These are phyloP conservation scores for Nebria salina DNA, from an alignment of 2,888 invertebrate genomes.

Conservation along the genomic window DNA sequence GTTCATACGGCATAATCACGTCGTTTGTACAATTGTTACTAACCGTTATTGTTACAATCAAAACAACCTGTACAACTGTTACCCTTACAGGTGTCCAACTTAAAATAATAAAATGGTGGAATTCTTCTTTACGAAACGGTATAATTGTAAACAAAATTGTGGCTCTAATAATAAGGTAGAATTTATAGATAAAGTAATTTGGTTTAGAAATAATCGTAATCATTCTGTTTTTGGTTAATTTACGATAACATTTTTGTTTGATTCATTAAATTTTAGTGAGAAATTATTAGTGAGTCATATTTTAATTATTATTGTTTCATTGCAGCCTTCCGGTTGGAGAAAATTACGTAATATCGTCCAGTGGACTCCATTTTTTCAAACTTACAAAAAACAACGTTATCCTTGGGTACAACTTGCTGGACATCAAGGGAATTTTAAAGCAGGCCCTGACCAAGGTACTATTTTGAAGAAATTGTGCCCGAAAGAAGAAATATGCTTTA, in stretches of 20 bases:
- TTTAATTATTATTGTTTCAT: slow-evolving; percentile 55
- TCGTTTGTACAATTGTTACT: not conserved
- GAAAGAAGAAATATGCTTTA: slow-evolving; percentile 90
- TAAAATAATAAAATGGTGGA: not conserved
- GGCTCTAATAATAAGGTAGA: not conserved
- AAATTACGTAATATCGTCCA: slow-evolving; percentile 93
- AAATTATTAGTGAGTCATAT: not conserved
- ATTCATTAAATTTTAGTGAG: not conserved
- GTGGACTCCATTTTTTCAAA: slow-evolving; percentile 97
- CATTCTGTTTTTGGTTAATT: too few relatives aligned
- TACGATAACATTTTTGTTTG: too few relatives aligned
- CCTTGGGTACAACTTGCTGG: slow-evolving; percentile 97
- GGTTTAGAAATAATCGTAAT: too few relatives aligned
- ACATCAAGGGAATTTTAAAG: slow-evolving; percentile 95
- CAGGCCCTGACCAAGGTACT: slow-evolving; percentile 92
- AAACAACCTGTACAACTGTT: not conserved
- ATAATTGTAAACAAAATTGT: not conserved
- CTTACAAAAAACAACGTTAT: slow-evolving; percentile 93
- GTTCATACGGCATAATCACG: not conserved
- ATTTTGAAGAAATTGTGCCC: slow-evolving; percentile 92
- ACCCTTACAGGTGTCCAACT: too few relatives aligned
- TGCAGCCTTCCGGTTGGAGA: slow-evolving; percentile 92
- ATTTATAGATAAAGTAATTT: not conserved
- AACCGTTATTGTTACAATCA: not conserved
- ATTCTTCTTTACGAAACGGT: not conserved